Evolutionary conservation across 2,888 invertebrate genomes (phyloP), one percentile per base, ranked within the genome.

Genomic region (Pandemis corylana): DNA sequence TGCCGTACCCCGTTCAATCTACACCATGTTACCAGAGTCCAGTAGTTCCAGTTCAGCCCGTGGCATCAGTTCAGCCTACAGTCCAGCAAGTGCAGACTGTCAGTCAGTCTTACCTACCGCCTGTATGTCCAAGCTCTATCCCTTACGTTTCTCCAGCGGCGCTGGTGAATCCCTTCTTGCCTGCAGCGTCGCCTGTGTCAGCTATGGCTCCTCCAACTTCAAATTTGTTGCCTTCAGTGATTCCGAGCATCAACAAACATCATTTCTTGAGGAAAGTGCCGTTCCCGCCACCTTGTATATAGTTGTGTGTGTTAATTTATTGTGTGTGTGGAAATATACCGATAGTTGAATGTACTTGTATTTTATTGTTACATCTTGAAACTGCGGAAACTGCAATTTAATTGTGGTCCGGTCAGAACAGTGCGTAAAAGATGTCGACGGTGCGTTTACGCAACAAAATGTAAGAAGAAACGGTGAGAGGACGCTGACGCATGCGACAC

Each of bases 241-340:
- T 78, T 7, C 82, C 83, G 0, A 82, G 79, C 0, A 83, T 87
- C 63, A 81, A 85, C 0, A 84, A 85, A 53, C 86, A 86, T 13
- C 86, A 89, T 15, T 89, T 85, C 76, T 81, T 90, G 64, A 85
- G 88, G 68, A 91, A 90, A 78, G 87, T 89, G 64, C 87, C 89
- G 1, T 88, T 90, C 59, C 87, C 89, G 0, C 89, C 89, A 2
- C 89, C 89, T 5, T 81, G 79, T 65, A 75, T 89, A 75, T 87
- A 83, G 70, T 75, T 28, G 36, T 28, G 44, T 15, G 53, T 66
- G 3, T 10, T 46, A 46, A 75, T 67, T 75, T 71, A 75, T 71
- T 71, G 53, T 9, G 42, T 42, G 12, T 56, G 36, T 62, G 20
- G 51, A n/a, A 20, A 20, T 68, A 68, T 44, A 66, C 66, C 7